Evolutionary conservation across 2,113 vertebrate species (phyloP).

Genomic region (Grus americana): DNA sequence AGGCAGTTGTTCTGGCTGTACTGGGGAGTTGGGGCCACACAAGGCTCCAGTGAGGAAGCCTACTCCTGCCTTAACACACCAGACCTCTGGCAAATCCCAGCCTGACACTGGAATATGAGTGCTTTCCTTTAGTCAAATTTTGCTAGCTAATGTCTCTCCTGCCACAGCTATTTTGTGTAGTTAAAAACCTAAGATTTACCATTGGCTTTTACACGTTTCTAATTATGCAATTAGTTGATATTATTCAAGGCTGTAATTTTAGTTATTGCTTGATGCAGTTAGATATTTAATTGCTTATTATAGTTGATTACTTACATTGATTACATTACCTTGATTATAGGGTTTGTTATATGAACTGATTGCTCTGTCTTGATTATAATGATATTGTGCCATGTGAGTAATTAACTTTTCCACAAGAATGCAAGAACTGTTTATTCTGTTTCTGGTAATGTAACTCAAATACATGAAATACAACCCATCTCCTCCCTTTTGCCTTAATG

Average conservation of each 20-base stretch:
- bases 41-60: neutral
- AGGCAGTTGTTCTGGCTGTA: neutral
- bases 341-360: slow-evolving; percentile 43
- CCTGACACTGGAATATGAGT: neutral
- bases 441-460: slow-evolving; percentile 1
- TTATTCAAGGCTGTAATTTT: slow-evolving; percentile 45
- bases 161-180: neutral
- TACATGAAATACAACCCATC: neutral
- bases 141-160: neutral
- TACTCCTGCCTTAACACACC: neutral
- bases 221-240: slow-evolving; percentile 35
- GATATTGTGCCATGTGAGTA: slow-evolving; percentile 13
- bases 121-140: neutral
- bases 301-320: slow-evolving; percentile 55
- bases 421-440: slow-evolving; percentile 5
- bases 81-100: neutral
- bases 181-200: neutral
- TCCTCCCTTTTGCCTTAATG: neutral
- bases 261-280: slow-evolving; percentile 53
- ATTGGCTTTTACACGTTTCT: slow-evolving; percentile 9
- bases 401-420: slow-evolving; percentile 34
- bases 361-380: slow-evolving; percentile 61
- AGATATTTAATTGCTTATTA: slow-evolving; percentile 58
- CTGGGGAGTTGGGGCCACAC: neutral
- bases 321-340: slow-evolving; percentile 58